Evolutionary conservation across 23 tunicate species (phyloP).

Genomic region (Aplidium turbinatum): DNA sequence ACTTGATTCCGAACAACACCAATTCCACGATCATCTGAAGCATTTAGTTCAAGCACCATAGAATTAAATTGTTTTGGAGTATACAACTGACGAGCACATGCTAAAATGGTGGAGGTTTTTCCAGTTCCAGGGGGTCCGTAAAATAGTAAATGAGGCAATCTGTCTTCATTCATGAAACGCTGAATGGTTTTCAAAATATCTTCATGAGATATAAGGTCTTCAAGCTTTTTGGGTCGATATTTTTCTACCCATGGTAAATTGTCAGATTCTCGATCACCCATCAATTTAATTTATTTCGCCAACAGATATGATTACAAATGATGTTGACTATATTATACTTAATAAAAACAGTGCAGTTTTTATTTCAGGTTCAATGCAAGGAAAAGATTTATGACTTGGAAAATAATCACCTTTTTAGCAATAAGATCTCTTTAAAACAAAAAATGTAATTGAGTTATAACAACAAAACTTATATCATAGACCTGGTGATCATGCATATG

Average conservation of each 20-base stretch:
- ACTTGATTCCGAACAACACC: conserved; percentile 87
- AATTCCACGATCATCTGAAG: conserved; percentile 97
- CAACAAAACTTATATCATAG: no score
- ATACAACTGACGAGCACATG: conserved; percentile 87
- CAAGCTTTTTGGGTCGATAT: conserved; percentile 82
- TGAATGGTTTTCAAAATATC: conserved; percentile 86
- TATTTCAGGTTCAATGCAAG: no score
- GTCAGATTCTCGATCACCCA: no score
- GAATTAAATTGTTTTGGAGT: conserved; percentile 73
- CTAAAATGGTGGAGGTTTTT: conserved; percentile 93
- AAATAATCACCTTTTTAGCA: no score
- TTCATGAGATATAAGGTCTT: conserved; percentile 96
- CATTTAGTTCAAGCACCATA: conserved; percentile 96
- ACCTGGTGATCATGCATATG: no score
- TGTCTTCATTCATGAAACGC: conserved; percentile 81
- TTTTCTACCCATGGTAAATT: conserved; percentile 98
- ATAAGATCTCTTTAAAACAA: no score
- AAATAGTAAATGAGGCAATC: conserved; percentile 89
- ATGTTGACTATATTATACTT: no score
- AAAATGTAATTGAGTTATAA: no score
- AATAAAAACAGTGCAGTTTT: no score
- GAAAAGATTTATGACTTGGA: no score
- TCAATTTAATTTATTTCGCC: no score
- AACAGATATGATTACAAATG: no score
- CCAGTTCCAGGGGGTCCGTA: conserved; percentile 99